Evolutionary conservation across 2,113 vertebrate genomes (phyloP), one percentile per base, ranked within the genome.

Genomic region (Gymnocephalus cernua): DNA sequence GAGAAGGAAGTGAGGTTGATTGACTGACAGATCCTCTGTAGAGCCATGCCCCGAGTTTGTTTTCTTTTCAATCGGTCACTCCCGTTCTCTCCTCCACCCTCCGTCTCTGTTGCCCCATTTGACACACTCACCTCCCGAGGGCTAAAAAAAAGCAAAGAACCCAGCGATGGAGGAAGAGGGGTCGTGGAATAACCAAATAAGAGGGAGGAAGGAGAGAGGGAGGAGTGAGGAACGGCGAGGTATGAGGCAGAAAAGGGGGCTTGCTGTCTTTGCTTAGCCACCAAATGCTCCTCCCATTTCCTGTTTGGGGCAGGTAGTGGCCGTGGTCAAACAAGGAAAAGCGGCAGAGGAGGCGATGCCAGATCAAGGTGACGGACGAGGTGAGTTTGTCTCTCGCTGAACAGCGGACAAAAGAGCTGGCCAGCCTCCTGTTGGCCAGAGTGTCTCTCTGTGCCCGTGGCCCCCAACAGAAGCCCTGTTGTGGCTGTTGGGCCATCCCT

Each of bases 1-100:
- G 78, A 91, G 83, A 73, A 86, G 83, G 87, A 92, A 91, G 88
- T 90, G 88, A 86, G 65, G 59, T 89, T 82, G 83, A 86, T 69
- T 86, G 86, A 90, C n/a, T 53, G 65, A 70, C 58, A 83, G 77
- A 85, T 77, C 82, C 75, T 66, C 61, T 82, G 70, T 56, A 71
- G 87, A 84, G 70, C 82, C 53, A 63, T 41, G 72, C 66, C 82
- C 68, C 27, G 74, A 83, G 77, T 83, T 74, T 68, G 64, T 63
- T 86, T 77, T 86, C 41, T 68, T 83, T 85, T 71, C 77, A 84
- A 83, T 86, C 65, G 9, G 13, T 91, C 86, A 75, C 85, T 89
- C 79, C 77, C 23, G 0, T 51, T 61, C 51, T 74, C 54, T 79
- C 78, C 78, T 84, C 74, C 74, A 76, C 80, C 83, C 69, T 69